Conservation (phyloP, 2,888 invertebrate species). For the Lamellibrachia satsuma region DNA sequence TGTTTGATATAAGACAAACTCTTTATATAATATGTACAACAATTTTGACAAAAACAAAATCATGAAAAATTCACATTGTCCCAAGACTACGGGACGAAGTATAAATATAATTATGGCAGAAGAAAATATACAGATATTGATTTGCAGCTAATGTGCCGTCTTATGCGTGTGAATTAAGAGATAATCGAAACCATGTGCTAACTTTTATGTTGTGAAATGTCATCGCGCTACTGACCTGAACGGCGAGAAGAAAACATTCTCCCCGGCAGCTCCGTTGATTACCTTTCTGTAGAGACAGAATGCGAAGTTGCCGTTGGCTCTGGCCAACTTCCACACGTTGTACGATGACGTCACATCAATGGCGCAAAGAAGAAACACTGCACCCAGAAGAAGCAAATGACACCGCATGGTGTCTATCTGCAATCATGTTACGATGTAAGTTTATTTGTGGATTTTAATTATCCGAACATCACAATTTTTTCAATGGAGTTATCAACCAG, state of each 20-base stretch:
- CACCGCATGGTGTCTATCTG: background rate
- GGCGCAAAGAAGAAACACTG: background rate
- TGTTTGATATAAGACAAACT: no score
- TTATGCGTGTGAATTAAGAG: no score
- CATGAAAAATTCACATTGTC: no score
- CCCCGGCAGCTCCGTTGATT: constrained; percentile 60
- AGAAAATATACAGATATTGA: background rate
- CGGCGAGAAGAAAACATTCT: constrained; percentile 45
- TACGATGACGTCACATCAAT: constrained; percentile 13
- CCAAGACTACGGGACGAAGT: no score
- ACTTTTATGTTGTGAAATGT: background rate
- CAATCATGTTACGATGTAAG: no score
- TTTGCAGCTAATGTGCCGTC: background rate
- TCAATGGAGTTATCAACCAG: no score
- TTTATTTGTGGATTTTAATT: no score
- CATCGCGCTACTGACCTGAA: constrained; percentile 47
- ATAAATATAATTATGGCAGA: no score
- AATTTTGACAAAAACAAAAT: no score
- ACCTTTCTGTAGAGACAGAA: constrained; percentile 62
- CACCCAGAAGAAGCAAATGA: background rate
- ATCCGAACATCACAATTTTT: no score
- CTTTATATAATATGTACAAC: no score
- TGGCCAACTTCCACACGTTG: background rate
- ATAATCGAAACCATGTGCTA: no score
- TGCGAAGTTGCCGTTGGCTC: background rate